A percentile compares a stretch with the other conserved stretches of the same genome.
phyloP scores from a whole-genome alignment of 2,797 vertebrate genomes.

The Prionace glauca region DNA sequence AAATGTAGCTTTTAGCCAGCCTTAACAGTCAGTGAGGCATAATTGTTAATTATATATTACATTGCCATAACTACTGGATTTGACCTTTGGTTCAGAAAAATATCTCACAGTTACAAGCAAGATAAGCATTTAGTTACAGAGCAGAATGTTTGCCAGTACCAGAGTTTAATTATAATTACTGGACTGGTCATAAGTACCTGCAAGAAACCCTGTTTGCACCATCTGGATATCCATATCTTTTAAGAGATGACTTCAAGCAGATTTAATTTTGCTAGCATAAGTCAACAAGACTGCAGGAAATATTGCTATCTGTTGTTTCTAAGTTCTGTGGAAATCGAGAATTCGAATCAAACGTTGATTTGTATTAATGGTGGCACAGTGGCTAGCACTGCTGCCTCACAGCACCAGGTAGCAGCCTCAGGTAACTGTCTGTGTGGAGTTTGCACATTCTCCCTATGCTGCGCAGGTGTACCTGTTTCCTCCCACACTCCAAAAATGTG shows the following conservation, averaged over 20 bases:
- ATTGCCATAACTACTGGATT: not conserved
- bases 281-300: not conserved
- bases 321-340: not conserved
- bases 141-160: not conserved
- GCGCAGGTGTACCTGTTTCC: no score
- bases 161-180: not conserved
- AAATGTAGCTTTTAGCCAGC: not conserved
- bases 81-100: not conserved
- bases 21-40: not conserved
- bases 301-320: not conserved
- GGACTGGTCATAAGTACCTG: not conserved
- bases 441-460: no score
- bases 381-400: no score
- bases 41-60: no score
- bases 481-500: no score
- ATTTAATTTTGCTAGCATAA: not conserved
- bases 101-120: not conserved
- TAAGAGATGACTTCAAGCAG: not conserved
- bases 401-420: no score
- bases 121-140: not conserved
- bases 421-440: no score
- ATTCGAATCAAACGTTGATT: not conserved
- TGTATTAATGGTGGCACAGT: not conserved
- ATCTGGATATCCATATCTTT: not conserved
- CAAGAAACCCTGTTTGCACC: not conserved